Evolutionary conservation across 2,797 vertebrate genomes (phyloP), one percentile per base, ranked within the genome.

Genomic region (Aeoliscus strigatus): DNA sequence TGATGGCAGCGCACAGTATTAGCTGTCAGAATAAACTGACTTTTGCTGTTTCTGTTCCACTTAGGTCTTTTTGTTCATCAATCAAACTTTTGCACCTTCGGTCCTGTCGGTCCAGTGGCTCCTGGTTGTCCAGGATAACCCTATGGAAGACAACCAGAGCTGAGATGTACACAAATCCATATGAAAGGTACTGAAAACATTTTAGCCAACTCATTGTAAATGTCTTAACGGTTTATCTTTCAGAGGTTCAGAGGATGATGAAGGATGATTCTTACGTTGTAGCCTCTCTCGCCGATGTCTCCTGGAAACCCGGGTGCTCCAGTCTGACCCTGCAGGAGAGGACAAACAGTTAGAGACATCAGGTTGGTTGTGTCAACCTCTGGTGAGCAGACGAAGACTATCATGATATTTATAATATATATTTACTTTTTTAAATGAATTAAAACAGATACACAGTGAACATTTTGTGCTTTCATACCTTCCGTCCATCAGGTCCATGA

Each of bases 221-320:
- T n/a, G n/a, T n/a, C n/a, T n/a, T n/a, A n/a, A n/a, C n/a, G n/a
- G n/a, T n/a, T n/a, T n/a, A n/a, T n/a, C n/a, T n/a, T n/a, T n/a
- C n/a, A n/a, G n/a, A n/a, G n/a, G n/a, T n/a, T n/a, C n/a, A n/a
- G n/a, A n/a, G n/a, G n/a, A n/a, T n/a, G n/a, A n/a, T n/a, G n/a
- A n/a, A n/a, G n/a, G n/a, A n/a, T n/a, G n/a, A n/a, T 1, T 47
- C 60, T 84, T 75, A 89, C 87, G 5, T 30, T 60, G 60, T 83
- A 88, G 42, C 88, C 90, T 57, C 52, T 63, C 14, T 90, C 81
- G 4, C 89, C 88, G 4, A 37, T 18, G 27, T 90, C 86, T 10
- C 86, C 89, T 2, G 59, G 44, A 58, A 84, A 88, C 37, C 87
- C 81, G 0, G 85, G 74, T 2, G 80, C 82, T 67, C 86, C 88